These are phyloP conservation scores for Meloe dianella DNA, from an alignment of 2,888 invertebrate genomes.

Conservation along the genomic window DNA sequence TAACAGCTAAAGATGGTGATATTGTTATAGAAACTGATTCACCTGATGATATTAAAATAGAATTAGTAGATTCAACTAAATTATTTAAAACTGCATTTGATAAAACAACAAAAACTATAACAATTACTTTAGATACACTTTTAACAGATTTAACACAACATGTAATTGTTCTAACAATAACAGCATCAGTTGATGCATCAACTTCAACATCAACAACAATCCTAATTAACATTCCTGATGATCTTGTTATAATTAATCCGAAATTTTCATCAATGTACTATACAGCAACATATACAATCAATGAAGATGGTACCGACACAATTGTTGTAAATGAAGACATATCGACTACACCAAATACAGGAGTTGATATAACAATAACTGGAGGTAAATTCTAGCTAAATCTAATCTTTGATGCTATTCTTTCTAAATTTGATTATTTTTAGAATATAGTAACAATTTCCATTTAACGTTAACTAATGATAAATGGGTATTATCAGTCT, in stretches of 20 bases:
- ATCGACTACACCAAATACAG: slow-evolving; percentile 17
- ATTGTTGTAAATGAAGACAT: not conserved
- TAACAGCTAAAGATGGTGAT: slow-evolving; percentile 27
- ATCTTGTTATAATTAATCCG: not conserved
- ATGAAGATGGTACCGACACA: not conserved
- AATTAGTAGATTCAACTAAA: slow-evolving; percentile 10
- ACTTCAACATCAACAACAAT: slow-evolving; percentile 13
- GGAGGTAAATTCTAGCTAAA: slow-evolving; percentile 8
- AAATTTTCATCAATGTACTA: slow-evolving; percentile 16
- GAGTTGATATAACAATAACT: slow-evolving; percentile 3
- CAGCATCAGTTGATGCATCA: not conserved
- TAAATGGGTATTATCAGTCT: slow-evolving; percentile 6
- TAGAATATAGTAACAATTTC: not conserved
- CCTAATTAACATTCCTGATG: slow-evolving; percentile 13
- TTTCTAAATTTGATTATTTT: not conserved
- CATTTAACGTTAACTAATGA: not conserved
- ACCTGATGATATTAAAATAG: not conserved
- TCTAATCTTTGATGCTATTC: not conserved
- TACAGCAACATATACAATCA: not conserved
- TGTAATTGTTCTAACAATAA: slow-evolving; percentile 14
- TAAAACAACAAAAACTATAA: not conserved
- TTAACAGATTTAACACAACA: slow-evolving; percentile 5
- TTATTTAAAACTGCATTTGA: too few relatives aligned
- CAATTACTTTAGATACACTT: slow-evolving; percentile 1
- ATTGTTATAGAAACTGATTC: slow-evolving; percentile 9